phyloP scores from a whole-genome alignment of 2,113 vertebrate genomes.

The Tachysurus fulvidraco region DNA sequence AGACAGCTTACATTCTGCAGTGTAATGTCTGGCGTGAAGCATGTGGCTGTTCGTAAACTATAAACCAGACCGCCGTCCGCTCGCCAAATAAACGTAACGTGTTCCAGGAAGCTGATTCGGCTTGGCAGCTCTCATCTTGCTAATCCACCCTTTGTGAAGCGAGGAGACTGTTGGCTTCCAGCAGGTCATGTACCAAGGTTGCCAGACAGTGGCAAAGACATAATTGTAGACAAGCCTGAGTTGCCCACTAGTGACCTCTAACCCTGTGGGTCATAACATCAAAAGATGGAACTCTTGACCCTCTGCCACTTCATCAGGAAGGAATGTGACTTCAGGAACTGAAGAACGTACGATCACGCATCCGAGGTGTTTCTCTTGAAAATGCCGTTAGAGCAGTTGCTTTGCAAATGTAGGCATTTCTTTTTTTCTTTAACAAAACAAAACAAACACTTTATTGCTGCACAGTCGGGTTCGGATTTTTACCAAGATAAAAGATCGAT shows the following conservation, averaged over 20 bases:
- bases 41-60: background rate
- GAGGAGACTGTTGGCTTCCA: background rate
- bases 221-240: background rate
- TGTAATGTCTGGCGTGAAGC: background rate
- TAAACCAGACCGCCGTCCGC: background rate
- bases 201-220: background rate
- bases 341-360: too few relatives aligned
- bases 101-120: slow-evolving; percentile 18
- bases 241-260: background rate
- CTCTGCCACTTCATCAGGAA: slow-evolving; percentile 1
- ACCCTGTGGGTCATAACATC: slow-evolving; percentile 21
- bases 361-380: background rate
- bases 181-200: slow-evolving; percentile 20
- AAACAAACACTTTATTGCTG: background rate
- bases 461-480: background rate
- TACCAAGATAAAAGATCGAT: background rate
- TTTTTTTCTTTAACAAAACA: background rate
- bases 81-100: background rate
- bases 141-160: background rate
- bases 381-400: background rate
- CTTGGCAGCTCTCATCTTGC: background rate
- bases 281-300: slow-evolving; percentile 2
- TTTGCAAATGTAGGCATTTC: background rate
- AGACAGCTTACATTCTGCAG: background rate
- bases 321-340: background rate